Conservation (phyloP, 2,888 invertebrate genomes). For the Rhorus exstirpatorius region DNA sequence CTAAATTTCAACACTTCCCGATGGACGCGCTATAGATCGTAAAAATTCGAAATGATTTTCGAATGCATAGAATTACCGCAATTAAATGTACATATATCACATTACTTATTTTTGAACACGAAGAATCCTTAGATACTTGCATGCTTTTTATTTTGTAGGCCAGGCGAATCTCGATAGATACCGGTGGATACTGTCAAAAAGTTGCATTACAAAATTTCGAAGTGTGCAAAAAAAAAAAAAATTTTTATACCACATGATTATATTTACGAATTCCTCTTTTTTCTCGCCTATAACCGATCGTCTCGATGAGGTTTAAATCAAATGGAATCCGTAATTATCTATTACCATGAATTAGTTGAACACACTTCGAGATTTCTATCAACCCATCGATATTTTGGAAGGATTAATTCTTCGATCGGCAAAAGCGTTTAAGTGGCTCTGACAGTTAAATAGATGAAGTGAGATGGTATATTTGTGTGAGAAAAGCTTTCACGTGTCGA, state of each 20-base stretch:
- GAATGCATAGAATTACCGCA: too few relatives aligned
- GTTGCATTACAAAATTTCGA: too few relatives aligned
- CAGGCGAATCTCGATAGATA: too few relatives aligned
- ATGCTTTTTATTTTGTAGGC: too few relatives aligned
- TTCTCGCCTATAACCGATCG: not conserved
- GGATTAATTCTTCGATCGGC: constrained; percentile 31
- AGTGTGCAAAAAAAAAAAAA: too few relatives aligned
- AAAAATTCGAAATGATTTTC: too few relatives aligned
- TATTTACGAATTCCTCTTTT: too few relatives aligned
- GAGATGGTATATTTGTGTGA: constrained; percentile 26
- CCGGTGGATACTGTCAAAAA: too few relatives aligned
- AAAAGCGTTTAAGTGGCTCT: constrained; percentile 46
- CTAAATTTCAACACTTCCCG: not conserved
- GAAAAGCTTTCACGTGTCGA: constrained; percentile 54
- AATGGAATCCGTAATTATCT: constrained; percentile 24
- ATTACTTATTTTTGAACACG: too few relatives aligned
- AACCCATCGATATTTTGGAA: constrained; percentile 33
- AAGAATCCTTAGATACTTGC: too few relatives aligned
- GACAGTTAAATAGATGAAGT: constrained; percentile 8
- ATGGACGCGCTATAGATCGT: not conserved
- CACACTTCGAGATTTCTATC: constrained; percentile 7
- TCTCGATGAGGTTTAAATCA: not conserved
- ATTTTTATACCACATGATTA: too few relatives aligned
- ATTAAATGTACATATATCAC: too few relatives aligned
- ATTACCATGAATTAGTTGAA: constrained; percentile 24